phyloP scores from a whole-genome alignment of 2,888 invertebrate genomes.

The Sinhomidia bicolor region DNA sequence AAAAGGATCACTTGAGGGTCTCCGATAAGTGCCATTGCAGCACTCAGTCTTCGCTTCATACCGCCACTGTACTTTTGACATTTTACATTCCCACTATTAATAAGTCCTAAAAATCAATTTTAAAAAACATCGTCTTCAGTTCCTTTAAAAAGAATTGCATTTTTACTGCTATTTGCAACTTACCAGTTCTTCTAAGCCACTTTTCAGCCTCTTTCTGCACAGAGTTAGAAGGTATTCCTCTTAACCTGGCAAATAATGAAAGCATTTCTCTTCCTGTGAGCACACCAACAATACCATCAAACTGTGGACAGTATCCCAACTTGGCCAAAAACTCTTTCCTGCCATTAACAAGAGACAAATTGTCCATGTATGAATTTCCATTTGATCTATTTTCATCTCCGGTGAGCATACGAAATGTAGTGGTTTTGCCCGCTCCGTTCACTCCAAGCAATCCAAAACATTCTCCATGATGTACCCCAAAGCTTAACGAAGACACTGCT shows the following conservation, averaged over 20 bases:
- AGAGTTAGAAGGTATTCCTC: constrained; percentile 85
- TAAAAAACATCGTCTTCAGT: too few species aligned
- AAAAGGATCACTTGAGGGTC: constrained; percentile 87
- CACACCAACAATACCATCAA: constrained; percentile 89
- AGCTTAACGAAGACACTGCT: constrained; percentile 87
- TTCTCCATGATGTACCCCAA: constrained; percentile 85
- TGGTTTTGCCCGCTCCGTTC: constrained; percentile 83
- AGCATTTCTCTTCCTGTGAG: constrained; percentile 90
- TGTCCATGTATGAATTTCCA: constrained; percentile 81
- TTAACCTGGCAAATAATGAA: constrained; percentile 87
- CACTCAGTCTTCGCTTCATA: constrained; percentile 93
- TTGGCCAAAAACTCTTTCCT: constrained; percentile 29
- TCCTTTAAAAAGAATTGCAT: too few species aligned
- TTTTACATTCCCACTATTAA: constrained; percentile 71
- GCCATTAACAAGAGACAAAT: not conserved
- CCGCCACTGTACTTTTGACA: constrained; percentile 89
- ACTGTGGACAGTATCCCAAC: constrained; percentile 95
- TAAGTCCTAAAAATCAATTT: constrained; percentile 76
- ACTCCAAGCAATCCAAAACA: constrained; percentile 81
- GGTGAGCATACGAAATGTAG: constrained; percentile 84
- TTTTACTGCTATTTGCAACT: too few species aligned
- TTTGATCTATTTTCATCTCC: constrained; percentile 82
- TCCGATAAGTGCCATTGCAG: constrained; percentile 93
- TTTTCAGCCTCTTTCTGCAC: constrained; percentile 59
- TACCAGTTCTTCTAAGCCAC: constrained; percentile 76